phyloP scores from a whole-genome alignment of 2,888 invertebrate species.

The Apoda limacodes region DNA sequence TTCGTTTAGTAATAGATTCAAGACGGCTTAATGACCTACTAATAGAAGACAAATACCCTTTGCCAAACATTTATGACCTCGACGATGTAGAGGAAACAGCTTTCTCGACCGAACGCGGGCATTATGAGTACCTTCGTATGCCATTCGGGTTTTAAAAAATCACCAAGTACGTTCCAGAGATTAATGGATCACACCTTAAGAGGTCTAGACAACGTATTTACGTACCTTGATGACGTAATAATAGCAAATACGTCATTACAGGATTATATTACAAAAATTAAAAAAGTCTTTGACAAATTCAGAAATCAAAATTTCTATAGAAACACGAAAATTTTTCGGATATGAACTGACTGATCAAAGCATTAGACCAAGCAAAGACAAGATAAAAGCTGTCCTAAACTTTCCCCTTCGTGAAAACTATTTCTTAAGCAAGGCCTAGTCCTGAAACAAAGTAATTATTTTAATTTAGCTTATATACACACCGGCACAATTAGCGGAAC shows the following conservation, averaged over 20 bases:
- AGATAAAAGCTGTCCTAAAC: too few species aligned
- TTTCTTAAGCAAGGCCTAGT: conserved; percentile 6
- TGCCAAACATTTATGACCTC: too few species aligned
- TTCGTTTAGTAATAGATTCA: conserved; percentile 19
- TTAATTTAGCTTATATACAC: conserved; percentile 5
- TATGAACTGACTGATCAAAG: conserved; percentile 7
- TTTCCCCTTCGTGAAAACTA: too few species aligned
- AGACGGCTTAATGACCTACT: conserved; percentile 17
- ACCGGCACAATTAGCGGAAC: too few species aligned
- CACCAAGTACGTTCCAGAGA: conserved; percentile 28
- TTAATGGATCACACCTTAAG: too few species aligned
- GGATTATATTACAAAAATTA: conserved; percentile 10
- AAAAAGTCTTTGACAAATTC: conserved; percentile 11
- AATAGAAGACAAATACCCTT: too few species aligned
- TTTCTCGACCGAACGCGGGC: conserved; percentile 21
- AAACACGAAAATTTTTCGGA: conserved; percentile 11
- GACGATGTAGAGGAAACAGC: conserved; percentile 23
- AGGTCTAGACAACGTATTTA: too few species aligned
- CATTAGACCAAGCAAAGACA: too few species aligned
- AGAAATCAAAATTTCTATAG: conserved; percentile 13
- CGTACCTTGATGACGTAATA: conserved; percentile 12
- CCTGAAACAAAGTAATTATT: conserved; percentile 5
- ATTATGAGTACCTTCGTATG: too few species aligned
- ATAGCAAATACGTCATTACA: conserved; percentile 9
- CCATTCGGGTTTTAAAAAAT: conserved; percentile 27